phyloP scores from a whole-genome alignment of 2,113 vertebrate species.

The Amphiprion percula region DNA sequence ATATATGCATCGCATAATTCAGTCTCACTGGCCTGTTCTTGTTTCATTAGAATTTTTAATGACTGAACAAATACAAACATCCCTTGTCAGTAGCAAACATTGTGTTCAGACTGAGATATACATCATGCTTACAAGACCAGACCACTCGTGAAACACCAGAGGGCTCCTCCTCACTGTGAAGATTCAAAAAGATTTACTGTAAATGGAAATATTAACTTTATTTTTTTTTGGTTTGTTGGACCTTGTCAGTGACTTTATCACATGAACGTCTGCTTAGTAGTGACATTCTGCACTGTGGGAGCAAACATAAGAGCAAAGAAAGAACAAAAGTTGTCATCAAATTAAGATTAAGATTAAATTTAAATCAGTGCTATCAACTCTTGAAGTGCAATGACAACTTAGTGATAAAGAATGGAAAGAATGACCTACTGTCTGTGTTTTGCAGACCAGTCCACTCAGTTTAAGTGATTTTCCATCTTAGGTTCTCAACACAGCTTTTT shows the following conservation, averaged over 20 bases:
- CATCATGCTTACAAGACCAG: conserved; percentile 2
- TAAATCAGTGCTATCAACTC: neutral
- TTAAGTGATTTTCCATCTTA: conserved; percentile 14
- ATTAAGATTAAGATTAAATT: neutral
- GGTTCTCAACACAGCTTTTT: neutral
- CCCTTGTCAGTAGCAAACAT: neutral
- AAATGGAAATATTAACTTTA: no score
- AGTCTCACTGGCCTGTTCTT: conserved; percentile 17
- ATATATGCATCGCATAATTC: conserved; percentile 19
- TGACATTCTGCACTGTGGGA: neutral
- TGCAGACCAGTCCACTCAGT: neutral
- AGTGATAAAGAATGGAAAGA: neutral
- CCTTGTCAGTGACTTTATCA: neutral
- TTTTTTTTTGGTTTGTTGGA: no score
- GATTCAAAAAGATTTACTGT: neutral
- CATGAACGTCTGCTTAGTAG: neutral
- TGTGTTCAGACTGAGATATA: neutral
- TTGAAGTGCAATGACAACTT: neutral
- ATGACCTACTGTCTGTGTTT: neutral
- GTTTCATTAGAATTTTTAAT: conserved; percentile 5
- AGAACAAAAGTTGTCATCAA: neutral
- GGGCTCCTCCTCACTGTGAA: neutral
- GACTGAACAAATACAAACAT: conserved; percentile 14
- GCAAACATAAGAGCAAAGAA: neutral
- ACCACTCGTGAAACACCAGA: neutral